phyloP scores from a whole-genome alignment of 2,888 invertebrate genomes.

The Barypeithes pellucidus region DNA sequence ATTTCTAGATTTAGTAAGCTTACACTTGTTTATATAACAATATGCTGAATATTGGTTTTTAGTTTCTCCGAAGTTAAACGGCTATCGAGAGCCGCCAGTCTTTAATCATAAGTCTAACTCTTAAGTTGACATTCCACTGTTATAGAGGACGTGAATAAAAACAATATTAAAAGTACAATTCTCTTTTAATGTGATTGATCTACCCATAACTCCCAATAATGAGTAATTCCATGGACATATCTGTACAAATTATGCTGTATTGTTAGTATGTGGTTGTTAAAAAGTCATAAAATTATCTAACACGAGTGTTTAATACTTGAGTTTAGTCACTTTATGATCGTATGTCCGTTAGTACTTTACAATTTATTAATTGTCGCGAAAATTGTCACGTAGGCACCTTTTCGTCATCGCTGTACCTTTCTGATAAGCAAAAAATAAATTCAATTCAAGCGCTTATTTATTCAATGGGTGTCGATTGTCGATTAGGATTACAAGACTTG shows the following conservation, averaged over 20 bases:
- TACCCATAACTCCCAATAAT: too few species aligned
- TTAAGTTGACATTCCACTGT: too few species aligned
- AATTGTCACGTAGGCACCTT: constrained; percentile 36
- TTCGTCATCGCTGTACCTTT: constrained; percentile 20
- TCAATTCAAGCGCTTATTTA: constrained; percentile 8
- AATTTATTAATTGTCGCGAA: constrained; percentile 11
- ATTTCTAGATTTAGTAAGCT: too few species aligned
- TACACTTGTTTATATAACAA: too few species aligned
- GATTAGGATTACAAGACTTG: not conserved
- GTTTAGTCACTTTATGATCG: constrained; percentile 27
- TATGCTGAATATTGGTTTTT: too few species aligned
- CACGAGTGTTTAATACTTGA: constrained; percentile 2
- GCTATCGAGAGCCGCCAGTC: too few species aligned
- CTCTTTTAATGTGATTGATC: too few species aligned
- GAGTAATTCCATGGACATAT: not conserved
- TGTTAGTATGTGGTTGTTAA: not conserved
- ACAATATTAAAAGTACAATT: too few species aligned
- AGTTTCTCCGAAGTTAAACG: too few species aligned
- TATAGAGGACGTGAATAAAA: too few species aligned
- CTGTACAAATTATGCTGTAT: not conserved
- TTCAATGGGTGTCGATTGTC: not conserved
- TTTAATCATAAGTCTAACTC: too few species aligned
- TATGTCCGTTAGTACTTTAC: constrained; percentile 8
- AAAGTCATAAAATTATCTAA: constrained; percentile 26
- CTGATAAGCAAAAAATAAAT: constrained; percentile 30